Percentiles rank a stretch among this genome's conserved stretches.
Evolutionary conservation across 1,140 invertebrate species (phyloP).

Genomic region (Neomicropteryx cornuta): DNA sequence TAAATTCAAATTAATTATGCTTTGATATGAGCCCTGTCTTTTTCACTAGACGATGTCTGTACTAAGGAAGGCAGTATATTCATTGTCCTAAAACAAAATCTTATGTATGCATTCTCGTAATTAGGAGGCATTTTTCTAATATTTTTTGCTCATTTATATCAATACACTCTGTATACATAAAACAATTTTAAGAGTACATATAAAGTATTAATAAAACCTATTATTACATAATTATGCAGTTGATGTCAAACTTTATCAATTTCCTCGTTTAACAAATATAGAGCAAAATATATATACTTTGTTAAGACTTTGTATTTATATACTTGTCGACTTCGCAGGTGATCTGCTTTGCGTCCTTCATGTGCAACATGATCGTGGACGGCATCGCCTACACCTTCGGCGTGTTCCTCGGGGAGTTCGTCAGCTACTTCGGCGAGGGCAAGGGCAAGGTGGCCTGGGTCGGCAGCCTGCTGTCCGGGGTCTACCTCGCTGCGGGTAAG

Average conservation of each 20-base stretch:
- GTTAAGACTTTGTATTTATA: constrained; percentile 28
- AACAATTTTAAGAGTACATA: no score
- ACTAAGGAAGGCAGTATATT: no score
- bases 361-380: constrained; percentile 98
- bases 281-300: neutral
- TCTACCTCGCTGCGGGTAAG: constrained; percentile 84
- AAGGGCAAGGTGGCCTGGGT: constrained; percentile 88
- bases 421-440: constrained; percentile 70
- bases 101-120: no score
- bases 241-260: neutral
- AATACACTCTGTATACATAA: no score
- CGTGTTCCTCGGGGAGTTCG: constrained; percentile 74
- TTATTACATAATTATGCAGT: neutral
- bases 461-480: constrained; percentile 84
- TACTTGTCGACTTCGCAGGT: no score
- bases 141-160: no score
- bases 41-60: no score
- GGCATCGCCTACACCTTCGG: constrained; percentile 93
- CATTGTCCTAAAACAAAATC: no score
- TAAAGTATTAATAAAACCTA: no score
- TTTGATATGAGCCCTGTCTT: no score
- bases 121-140: no score
- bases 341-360: constrained; percentile 90
- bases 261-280: neutral
- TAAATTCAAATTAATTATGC: no score